Evolutionary conservation across 2,888 invertebrate genomes (phyloP), one percentile per base, ranked within the genome.

Genomic region (Mimas tiliae): DNA sequence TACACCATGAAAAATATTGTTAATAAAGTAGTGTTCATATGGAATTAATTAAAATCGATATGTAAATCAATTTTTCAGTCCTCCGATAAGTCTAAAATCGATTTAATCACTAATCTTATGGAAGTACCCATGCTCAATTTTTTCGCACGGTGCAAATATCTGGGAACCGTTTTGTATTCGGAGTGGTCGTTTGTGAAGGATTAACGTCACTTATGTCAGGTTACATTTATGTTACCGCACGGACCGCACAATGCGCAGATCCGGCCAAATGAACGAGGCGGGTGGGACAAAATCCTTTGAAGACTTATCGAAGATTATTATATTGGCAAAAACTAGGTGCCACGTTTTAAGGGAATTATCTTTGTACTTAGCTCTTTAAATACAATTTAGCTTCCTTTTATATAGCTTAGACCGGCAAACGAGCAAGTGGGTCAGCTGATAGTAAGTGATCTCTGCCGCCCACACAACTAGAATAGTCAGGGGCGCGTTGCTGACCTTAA

Each of bases 181-280:
- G 65, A 66, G 62, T 64, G 52, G 64, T 66, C 69, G 69, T 72
- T 68, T 69, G 55, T 63, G 58, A 65, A 68, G 70, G 73, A 73
- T 75, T 75, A 74, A 68, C 67, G 70, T 68, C 69, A 70, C 45
- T 68, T 63, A 68, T 69, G 68, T 70, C 69, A 68, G 34, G 48
- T 51, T 63, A 66, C 50, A 65, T 45, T 50, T 58, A 7, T 65
- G 53, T 67, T 67, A 67, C 58, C 62, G 33, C 58, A 38, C 58
- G 12, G 58, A 58, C 58, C 58, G 58, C 58, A 58, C 58, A 50
- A 58, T 65, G 65, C 50, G 45, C 21, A 65, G 42, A 65, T 65
- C 65, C 62, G 65, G 42, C 27, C 27, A 58, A 58, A 58, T 19
- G 42, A 38, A 19, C 42, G 42, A 42, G 58, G 11, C 58, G 58